phyloP scores from a whole-genome alignment of 92 coral and sea anemone genomes.

The Heteractis magnifica region DNA sequence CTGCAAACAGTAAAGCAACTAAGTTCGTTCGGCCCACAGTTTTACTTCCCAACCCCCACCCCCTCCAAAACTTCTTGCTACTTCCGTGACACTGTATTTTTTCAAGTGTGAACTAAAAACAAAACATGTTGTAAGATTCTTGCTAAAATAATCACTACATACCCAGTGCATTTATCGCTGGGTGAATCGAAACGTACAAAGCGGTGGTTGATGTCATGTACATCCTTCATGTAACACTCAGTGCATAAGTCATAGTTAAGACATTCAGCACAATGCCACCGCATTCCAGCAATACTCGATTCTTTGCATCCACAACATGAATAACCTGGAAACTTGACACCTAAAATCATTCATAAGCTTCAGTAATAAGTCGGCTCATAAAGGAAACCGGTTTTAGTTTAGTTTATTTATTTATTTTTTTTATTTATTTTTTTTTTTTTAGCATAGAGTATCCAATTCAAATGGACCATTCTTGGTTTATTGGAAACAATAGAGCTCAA shows the following conservation, averaged over 20 bases:
- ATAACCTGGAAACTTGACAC: conserved; percentile 25
- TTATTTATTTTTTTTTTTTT: too few species aligned
- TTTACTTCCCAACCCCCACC: too few species aligned
- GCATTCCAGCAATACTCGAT: conserved; percentile 47
- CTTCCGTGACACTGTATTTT: too few species aligned
- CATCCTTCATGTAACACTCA: conserved; percentile 53
- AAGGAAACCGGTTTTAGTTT: too few species aligned
- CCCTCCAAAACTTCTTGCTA: too few species aligned
- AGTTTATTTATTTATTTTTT: too few species aligned
- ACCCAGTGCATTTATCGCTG: conserved; percentile 26
- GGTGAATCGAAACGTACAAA: conserved; percentile 49
- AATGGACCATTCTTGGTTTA: too few species aligned
- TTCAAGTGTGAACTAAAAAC: too few species aligned
- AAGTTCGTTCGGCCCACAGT: background rate
- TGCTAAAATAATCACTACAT: background rate
- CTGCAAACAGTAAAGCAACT: conserved; percentile 6
- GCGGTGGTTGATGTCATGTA: conserved; percentile 47
- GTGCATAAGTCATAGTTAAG: conserved; percentile 53
- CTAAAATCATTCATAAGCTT: conserved; percentile 10
- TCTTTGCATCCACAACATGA: conserved; percentile 59
- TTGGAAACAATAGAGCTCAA: too few species aligned
- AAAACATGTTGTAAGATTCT: too few species aligned
- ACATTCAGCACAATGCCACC: conserved; percentile 66
- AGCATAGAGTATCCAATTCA: too few species aligned
- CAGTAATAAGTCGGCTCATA: too few species aligned